These are phyloP conservation scores for Hyposmocoma kahamanoa DNA, from an alignment of 1,140 invertebrate genomes.

Conservation along the genomic window DNA sequence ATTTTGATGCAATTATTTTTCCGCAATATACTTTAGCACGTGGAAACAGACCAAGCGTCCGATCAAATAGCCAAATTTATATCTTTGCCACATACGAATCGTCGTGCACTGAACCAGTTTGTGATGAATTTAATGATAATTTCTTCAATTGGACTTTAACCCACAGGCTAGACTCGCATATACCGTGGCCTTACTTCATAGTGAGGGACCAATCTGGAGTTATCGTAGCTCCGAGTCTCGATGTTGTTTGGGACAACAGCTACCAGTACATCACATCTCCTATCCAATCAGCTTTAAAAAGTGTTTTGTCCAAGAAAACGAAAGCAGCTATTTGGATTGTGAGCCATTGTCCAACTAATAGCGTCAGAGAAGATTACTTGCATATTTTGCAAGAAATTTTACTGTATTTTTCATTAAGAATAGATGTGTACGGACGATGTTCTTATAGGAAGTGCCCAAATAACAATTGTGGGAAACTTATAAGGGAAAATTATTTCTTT, in stretches of 20 bases:
- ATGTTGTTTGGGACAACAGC: slow-evolving; percentile 25
- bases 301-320: slow-evolving; percentile 43
- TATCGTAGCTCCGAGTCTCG: slow-evolving; percentile 35
- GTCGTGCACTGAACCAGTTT: slow-evolving; percentile 26
- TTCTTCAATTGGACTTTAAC: slow-evolving; percentile 79
- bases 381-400: slow-evolving; percentile 75
- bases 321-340: slow-evolving; percentile 77
- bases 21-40: too few species aligned
- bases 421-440: slow-evolving; percentile 82
- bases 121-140: slow-evolving; percentile 32
- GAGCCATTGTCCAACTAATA: slow-evolving; percentile 75
- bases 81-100: slow-evolving; percentile 50
- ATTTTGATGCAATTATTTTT: too few species aligned
- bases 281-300: slow-evolving; percentile 12
- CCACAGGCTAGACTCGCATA: slow-evolving; percentile 78
- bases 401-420: slow-evolving; percentile 35
- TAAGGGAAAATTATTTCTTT: slow-evolving; percentile 76
- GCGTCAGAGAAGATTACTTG: slow-evolving; percentile 75
- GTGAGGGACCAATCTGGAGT: slow-evolving; percentile 34
- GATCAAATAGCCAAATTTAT: slow-evolving; percentile 40
- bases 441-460: slow-evolving; percentile 38
- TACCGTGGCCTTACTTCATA: slow-evolving; percentile 71
- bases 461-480: slow-evolving; percentile 46
- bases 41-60: slow-evolving; percentile 21
- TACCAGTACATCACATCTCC: neutral